These are phyloP conservation scores for Nasonovia ribisnigri DNA, from an alignment of 2,888 invertebrate species.

Conservation along the genomic window DNA sequence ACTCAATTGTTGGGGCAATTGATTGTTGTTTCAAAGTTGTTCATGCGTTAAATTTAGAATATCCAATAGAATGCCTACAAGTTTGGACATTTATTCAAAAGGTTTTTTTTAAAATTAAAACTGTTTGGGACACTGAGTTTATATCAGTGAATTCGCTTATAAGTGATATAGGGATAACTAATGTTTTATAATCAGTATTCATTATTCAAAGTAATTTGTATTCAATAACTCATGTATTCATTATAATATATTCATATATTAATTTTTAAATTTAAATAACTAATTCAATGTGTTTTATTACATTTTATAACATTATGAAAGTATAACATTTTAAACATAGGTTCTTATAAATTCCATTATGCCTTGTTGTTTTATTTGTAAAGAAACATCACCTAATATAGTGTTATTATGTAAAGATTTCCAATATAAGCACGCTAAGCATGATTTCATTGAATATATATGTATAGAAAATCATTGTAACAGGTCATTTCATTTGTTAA, in stretches of 20 bases:
- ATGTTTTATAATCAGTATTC: neutral
- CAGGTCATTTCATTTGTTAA: slow-evolving; percentile 9
- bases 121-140: neutral
- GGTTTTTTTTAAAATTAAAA: slow-evolving; percentile 37
- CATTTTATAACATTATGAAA: neutral
- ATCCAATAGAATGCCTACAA: slow-evolving; percentile 18
- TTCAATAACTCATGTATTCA: neutral
- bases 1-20: neutral
- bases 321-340: neutral
- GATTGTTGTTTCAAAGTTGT: slow-evolving; percentile 27
- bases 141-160: neutral
- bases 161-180: neutral
- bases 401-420: slow-evolving; percentile 8
- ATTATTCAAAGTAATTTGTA: neutral
- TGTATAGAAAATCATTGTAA: slow-evolving; percentile 14
- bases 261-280: too few species aligned
- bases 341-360: neutral
- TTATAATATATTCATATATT: neutral
- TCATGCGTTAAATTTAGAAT: slow-evolving; percentile 40
- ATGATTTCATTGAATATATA: neutral
- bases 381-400: neutral
- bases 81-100: slow-evolving; percentile 49
- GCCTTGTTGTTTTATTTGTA: slow-evolving; percentile 35
- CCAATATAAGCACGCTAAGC: neutral
- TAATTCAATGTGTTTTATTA: too few species aligned